phyloP scores from a whole-genome alignment of 2,888 invertebrate species.

The Apodemia duryi region DNA sequence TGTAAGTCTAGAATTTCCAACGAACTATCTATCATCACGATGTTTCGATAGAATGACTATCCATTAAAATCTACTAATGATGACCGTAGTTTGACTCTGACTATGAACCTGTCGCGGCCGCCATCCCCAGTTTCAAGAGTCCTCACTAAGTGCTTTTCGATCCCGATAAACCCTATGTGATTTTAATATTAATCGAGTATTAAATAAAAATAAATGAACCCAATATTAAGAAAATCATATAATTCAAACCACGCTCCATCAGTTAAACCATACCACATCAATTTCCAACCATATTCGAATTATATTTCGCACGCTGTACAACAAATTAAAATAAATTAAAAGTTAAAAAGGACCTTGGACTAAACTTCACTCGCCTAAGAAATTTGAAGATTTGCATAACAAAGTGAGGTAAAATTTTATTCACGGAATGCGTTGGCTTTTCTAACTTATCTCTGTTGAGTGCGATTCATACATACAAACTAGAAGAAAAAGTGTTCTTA shows the following conservation, averaged over 20 bases:
- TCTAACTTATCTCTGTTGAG: conserved; percentile 51
- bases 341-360: conserved; percentile 66
- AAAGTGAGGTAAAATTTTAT: conserved; percentile 71
- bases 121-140: too few relatives aligned
- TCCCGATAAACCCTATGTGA: too few relatives aligned
- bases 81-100: too few relatives aligned
- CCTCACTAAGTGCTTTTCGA: too few relatives aligned
- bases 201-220: too few relatives aligned
- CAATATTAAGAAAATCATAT: not conserved
- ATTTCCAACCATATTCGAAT: conserved; percentile 2
- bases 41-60: too few relatives aligned
- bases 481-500: conserved; percentile 25
- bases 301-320: conserved; percentile 32
- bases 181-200: too few relatives aligned
- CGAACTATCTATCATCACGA: too few relatives aligned
- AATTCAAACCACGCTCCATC: not conserved
- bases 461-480: conserved; percentile 38
- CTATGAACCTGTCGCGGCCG: too few relatives aligned
- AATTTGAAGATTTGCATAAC: conserved; percentile 78
- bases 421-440: conserved; percentile 63
- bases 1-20: too few relatives aligned
- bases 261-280: not conserved
- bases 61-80: too few relatives aligned
- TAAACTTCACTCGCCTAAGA: conserved; percentile 69
- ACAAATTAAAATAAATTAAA: conserved; percentile 73